Evolutionary conservation across 2,113 vertebrate genomes (phyloP), one percentile per base, ranked within the genome.

Genomic region (Casuarius casuarius): DNA sequence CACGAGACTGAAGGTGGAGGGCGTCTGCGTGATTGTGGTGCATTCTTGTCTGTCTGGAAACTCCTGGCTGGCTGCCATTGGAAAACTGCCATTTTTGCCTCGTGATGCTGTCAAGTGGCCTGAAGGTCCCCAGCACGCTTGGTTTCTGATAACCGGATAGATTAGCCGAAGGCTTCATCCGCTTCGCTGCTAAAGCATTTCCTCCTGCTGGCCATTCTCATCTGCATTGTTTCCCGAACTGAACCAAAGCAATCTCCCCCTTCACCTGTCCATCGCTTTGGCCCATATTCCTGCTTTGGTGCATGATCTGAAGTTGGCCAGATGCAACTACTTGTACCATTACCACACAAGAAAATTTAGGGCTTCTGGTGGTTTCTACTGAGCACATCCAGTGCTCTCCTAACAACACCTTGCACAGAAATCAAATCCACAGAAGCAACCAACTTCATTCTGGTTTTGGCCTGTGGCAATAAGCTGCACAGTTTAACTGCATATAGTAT

Each of bases 81-180:
- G 88, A 95, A 96, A 94, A 72, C 59, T 92, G 88, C 54, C 88
- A 81, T 59, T 94, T 85, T 63, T 88, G 51, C 51, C 58, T 92
- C 0, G 0, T 77, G 59, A 54, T 81, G 40, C 67, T 90, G 84
- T 66, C 0, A 0, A 86, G 46, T 51, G 38, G 20, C 84, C 81
- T 79, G 81, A 84, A 92, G 78, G 51, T 83, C 75, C 33, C 10
- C 59, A 85, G 72, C 12, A 70, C 70, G 19, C n/a, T 25, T 4
- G 2, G n/a, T 80, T 93, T 93, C 42, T 88, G 85, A 88, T 84
- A 92, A 85, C 29, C 44, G 74, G 40, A 71, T 2, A 88, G 67
- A 83, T 68, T 51, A 89, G 65, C 25, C 48, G 91, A 65, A 87
- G 56, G 73, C 35, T 90, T 78, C 23, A 89, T 71, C 56, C 2